A percentile compares a stretch with the other conserved stretches of the same genome.
Conservation (phyloP, 1,140 invertebrate genomes). For the Diorhabda carinulata region DNA sequence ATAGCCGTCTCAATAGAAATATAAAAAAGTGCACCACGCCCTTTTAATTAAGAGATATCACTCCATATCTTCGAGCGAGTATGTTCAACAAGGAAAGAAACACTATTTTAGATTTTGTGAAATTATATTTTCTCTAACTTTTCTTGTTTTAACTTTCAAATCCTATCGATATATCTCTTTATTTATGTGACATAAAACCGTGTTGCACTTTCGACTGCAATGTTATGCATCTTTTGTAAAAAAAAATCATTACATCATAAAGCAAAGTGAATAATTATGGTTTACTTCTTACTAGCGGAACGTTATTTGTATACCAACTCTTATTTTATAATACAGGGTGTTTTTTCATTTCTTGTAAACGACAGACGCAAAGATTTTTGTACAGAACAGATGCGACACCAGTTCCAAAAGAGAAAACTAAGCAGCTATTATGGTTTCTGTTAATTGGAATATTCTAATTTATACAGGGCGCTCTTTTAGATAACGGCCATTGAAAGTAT, state of each 20-base stretch:
- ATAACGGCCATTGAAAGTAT: too few species aligned
- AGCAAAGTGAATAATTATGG: conserved; percentile 1
- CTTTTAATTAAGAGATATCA: conserved; percentile 19
- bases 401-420: too few species aligned
- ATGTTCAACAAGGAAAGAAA: conserved; percentile 12
- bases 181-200: conserved; percentile 9
- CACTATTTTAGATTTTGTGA: conserved; percentile 8
- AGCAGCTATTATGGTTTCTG: too few species aligned
- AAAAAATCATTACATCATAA: conserved; percentile 7
- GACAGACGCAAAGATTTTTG: too few species aligned
- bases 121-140: conserved; percentile 18
- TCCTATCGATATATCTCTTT: conserved; percentile 7
- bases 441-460: too few species aligned
- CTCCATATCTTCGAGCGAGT: conserved; percentile 10
- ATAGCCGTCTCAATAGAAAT: conserved; percentile 21
- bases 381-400: too few species aligned
- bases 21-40: conserved; percentile 12
- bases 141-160: conserved; percentile 12
- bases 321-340: too few species aligned
- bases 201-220: conserved; percentile 15
- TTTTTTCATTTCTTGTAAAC: too few species aligned
- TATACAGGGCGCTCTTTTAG: too few species aligned
- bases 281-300: neutral
- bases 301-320: neutral
- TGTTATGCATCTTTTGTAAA: conserved; percentile 7